Evolutionary conservation across 2,113 vertebrate species (phyloP), one percentile per base, ranked within the genome.

Genomic region (Cyprinodon brontotheroides): DNA sequence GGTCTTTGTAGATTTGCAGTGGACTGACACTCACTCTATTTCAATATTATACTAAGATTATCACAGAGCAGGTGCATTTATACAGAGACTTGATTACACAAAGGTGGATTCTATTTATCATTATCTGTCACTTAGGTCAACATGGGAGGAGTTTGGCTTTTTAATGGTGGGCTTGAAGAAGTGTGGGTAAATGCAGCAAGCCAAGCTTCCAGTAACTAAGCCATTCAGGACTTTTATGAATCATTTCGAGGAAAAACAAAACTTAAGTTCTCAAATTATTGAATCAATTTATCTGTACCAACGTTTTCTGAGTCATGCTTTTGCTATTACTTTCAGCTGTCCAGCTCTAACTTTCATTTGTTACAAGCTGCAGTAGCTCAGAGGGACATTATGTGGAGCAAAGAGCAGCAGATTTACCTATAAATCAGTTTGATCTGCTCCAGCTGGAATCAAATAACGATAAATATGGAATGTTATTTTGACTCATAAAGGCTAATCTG

Each of bases 401-500:
- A 29, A 39, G 67, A 70, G 53, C 41, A 65, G 57, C 0, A 20
- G 66, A 71, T 74, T 61, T 68, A 59, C 61, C 50, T 0, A 14
- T 3, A 13, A 22, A 14, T 60, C 36, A 2, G 72, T 68, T 43
- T 70, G 57, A 64, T 66, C 59, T 59, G 60, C 12, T 68, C 68
- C 47, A 50, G 11, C 3, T 11, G 22, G 36, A 61, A 22, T 70
- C 48, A 22, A 39, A 68, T 20, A 76, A 61, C 22, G 43, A 62
- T 53, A n/a, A 71, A 80, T 63, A 82, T 79, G 73, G 47, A 79
- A 83, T 15, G 36, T 62, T n/a, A 53, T 14, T 71, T 45, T 2
- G 13, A 40, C 53, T 7, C 0, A 39, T 9, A 53, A 72, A 5
- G 48, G 11, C 65, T 14, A 40, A 53, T 61, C 68, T 70, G n/a